A percentile compares a stretch with the other conserved stretches of the same genome.
phyloP scores from a whole-genome alignment of 2,888 invertebrate genomes.

The Tinea trinotella region DNA sequence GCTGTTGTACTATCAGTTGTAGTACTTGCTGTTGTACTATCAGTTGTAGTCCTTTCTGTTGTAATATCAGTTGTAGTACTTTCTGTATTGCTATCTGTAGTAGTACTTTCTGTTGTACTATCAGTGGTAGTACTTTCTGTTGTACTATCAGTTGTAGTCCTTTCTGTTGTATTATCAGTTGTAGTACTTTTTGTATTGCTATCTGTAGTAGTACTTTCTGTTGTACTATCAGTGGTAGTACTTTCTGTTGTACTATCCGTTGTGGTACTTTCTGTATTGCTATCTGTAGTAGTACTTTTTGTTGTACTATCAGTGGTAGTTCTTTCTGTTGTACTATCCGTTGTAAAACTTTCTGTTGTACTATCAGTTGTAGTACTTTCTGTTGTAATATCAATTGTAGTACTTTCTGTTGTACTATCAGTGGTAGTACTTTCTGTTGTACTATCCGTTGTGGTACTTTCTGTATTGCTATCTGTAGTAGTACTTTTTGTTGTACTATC shows the following conservation, averaged over 20 bases:
- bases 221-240: not conserved
- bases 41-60: not conserved
- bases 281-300: not conserved
- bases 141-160: not conserved
- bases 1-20: not conserved
- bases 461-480: not conserved
- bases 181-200: not conserved
- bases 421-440: conserved; percentile 19
- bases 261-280: not conserved
- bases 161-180: not conserved
- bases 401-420: conserved; percentile 16
- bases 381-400: conserved; percentile 16
- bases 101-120: not conserved
- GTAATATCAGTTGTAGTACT: not conserved
- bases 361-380: not conserved
- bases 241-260: conserved; percentile 10
- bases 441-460: not conserved
- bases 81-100: not conserved
- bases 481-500: not conserved
- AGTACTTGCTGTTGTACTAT: not conserved
- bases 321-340: not conserved
- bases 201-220: not conserved
- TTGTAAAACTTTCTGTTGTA: not conserved
- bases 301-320: conserved; percentile 1
- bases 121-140: not conserved